phyloP scores from a whole-genome alignment of 2,797 vertebrate genomes.

The Poecilia wingei region DNA sequence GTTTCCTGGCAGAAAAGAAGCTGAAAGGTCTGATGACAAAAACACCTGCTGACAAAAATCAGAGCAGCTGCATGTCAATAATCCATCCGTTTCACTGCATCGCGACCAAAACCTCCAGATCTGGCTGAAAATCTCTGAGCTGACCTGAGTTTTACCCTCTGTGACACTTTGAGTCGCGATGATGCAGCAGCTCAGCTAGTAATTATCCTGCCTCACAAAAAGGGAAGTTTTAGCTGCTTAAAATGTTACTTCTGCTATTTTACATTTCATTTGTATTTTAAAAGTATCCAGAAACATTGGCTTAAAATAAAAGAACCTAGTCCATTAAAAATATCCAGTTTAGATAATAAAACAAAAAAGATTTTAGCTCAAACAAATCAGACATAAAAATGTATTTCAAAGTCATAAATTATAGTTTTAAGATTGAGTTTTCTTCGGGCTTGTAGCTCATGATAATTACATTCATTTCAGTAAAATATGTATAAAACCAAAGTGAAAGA shows the following conservation, averaged over 20 bases:
- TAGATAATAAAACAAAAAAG: not conserved
- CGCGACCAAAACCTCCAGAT: not conserved
- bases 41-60: constrained; percentile 58
- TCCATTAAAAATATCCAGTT: not conserved
- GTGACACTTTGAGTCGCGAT: not conserved
- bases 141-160: not conserved
- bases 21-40: constrained; percentile 54
- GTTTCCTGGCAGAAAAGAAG: constrained; percentile 14
- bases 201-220: not conserved
- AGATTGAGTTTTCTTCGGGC: not conserved
- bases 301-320: not conserved
- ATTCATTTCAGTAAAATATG: not conserved
- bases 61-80: constrained; percentile 34
- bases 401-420: not conserved
- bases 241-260: not conserved
- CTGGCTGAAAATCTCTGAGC: not conserved
- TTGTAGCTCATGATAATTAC: not conserved
- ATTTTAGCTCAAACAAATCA: not conserved
- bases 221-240: not conserved
- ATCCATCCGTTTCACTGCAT: constrained; percentile 14
- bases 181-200: too few species aligned
- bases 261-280: not conserved
- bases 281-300: not conserved
- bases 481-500: not conserved
- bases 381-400: not conserved